phyloP scores from a whole-genome alignment of 2,888 invertebrate species.

The Atherix ibis region DNA sequence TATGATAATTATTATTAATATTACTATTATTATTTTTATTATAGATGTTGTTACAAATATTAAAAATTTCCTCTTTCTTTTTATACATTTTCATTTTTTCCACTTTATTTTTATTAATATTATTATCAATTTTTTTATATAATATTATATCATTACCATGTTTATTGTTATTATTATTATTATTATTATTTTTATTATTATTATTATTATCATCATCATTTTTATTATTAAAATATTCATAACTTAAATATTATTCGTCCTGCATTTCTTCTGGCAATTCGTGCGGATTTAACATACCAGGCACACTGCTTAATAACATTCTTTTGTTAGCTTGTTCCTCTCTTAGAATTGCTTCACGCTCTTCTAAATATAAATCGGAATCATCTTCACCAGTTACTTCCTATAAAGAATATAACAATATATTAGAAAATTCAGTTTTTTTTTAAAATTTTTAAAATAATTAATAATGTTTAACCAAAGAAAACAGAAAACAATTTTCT shows the following conservation, averaged over 20 bases:
- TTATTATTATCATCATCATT: background rate
- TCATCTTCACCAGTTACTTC: constrained; percentile 98
- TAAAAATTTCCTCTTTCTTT: too few species aligned
- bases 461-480: too few species aligned
- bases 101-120: too few species aligned
- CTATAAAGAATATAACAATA: constrained; percentile 36
- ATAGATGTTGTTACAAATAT: too few species aligned
- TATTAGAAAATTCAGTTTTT: background rate
- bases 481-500: too few species aligned
- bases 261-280: constrained; percentile 94
- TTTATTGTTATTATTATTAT: constrained; percentile 2
- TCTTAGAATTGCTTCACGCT: constrained; percentile 77
- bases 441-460: background rate
- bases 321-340: constrained; percentile 88
- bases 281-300: constrained; percentile 91
- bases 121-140: too few species aligned
- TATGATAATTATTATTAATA: too few species aligned
- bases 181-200: background rate
- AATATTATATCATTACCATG: too few species aligned
- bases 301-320: constrained; percentile 82
- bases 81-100: too few species aligned
- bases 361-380: constrained; percentile 92
- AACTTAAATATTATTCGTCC: constrained; percentile 39
- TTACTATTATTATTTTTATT: too few species aligned
- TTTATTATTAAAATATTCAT: constrained; percentile 5